phyloP scores from a whole-genome alignment of 2,113 vertebrate species.

The Aplodontia rufa region DNA sequence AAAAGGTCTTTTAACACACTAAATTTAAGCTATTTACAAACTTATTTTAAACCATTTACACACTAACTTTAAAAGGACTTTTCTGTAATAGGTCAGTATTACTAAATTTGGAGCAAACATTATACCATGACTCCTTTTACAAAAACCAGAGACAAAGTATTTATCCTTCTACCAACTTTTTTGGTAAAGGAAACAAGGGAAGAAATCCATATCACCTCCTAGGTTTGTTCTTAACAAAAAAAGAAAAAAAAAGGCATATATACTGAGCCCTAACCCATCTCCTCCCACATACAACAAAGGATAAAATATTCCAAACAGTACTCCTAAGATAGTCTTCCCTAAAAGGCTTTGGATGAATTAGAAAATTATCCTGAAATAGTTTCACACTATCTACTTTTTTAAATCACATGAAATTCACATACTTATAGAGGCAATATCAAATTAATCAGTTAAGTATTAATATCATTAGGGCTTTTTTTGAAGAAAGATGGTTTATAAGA shows the following conservation, averaged over 20 bases:
- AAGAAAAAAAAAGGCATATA: slow-evolving; percentile 21
- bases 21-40: background rate
- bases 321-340: background rate
- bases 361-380: slow-evolving; percentile 29
- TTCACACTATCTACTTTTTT: background rate
- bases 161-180: background rate
- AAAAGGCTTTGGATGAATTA: background rate
- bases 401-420: slow-evolving; percentile 31
- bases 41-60: background rate
- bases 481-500: background rate
- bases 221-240: background rate
- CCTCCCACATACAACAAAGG: background rate
- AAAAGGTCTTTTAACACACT: background rate
- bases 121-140: background rate
- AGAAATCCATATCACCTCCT: background rate
- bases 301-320: background rate
- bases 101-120: background rate
- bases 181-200: slow-evolving; percentile 22
- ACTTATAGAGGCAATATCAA: background rate
- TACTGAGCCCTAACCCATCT: background rate
- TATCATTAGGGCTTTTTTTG: background rate
- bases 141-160: background rate
- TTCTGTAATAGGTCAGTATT: background rate
- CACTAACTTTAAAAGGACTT: background rate
- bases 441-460: background rate